These are phyloP conservation scores for Peromyscus leucopus DNA, from an alignment of 2,113 vertebrate genomes.

Conservation along the genomic window DNA sequence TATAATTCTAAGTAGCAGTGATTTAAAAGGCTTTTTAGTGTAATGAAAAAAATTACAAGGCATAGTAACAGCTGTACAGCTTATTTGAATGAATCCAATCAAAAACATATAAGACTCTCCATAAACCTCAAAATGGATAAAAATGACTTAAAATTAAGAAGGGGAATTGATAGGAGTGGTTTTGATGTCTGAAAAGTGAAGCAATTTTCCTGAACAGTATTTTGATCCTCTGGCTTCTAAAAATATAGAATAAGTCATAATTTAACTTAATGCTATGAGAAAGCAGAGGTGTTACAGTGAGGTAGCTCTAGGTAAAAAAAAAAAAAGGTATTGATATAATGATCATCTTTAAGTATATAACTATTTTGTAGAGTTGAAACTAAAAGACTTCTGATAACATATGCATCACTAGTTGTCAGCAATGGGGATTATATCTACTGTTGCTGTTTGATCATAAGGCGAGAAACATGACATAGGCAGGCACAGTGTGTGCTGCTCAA, in stretches of 20 bases:
- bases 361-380: conserved; percentile 55
- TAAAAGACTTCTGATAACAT: conserved; percentile 56
- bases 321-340: conserved; percentile 32
- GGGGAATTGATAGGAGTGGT: conserved; percentile 72
- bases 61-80: conserved; percentile 83
- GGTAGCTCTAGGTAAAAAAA: conserved; percentile 44
- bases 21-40: conserved; percentile 87
- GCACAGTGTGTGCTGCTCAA: not conserved
- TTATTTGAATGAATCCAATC: conserved; percentile 79
- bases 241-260: conserved; percentile 56
- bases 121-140: conserved; percentile 77
- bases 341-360: conserved; percentile 51
- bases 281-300: conserved; percentile 22
- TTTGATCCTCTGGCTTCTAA: conserved; percentile 74
- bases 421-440: conserved; percentile 10
- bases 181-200: conserved; percentile 75
- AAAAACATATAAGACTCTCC: conserved; percentile 66
- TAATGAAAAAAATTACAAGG: conserved; percentile 85
- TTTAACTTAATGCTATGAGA: conserved; percentile 33
- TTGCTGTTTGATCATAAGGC: conserved; percentile 23
- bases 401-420: not conserved
- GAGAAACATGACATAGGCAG: conserved; percentile 41
- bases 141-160: conserved; percentile 82
- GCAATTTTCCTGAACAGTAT: conserved; percentile 59
- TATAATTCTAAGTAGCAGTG: conserved; percentile 84